A percentile compares a stretch with the other conserved stretches of the same genome.
phyloP scores from a whole-genome alignment of 2,797 vertebrate genomes.

The Galaxias olidus region DNA sequence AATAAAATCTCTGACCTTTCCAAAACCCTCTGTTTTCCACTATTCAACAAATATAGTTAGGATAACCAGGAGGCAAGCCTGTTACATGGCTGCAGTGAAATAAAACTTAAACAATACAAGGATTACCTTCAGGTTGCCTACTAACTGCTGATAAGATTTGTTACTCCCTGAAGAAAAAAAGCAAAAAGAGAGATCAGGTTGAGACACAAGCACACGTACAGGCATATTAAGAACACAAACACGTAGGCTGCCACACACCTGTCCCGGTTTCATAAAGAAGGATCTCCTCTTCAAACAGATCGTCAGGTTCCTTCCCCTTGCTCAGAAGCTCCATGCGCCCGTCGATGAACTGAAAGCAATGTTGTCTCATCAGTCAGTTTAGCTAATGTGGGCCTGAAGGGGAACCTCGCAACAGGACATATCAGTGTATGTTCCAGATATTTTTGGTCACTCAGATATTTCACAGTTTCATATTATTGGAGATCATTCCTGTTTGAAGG shows the following conservation, averaged over 20 bases:
- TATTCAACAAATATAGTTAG: not conserved
- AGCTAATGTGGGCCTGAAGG: not conserved
- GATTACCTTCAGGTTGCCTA: slow-evolving; percentile 85
- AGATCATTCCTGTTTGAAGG: no score
- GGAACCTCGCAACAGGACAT: no score
- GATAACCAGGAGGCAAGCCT: no score
- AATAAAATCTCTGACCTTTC: not conserved
- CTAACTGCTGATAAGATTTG: slow-evolving; percentile 83
- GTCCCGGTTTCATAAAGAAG: slow-evolving; percentile 66
- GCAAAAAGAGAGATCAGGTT: not conserved
- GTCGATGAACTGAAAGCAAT: slow-evolving; percentile 82
- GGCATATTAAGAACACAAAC: slow-evolving; percentile 1
- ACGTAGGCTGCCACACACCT: slow-evolving; percentile 62
- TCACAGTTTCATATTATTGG: no score
- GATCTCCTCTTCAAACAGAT: slow-evolving; percentile 88
- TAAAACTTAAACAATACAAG: not conserved
- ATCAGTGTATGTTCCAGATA: no score
- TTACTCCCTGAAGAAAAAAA: slow-evolving; percentile 59
- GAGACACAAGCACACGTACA: slow-evolving; percentile 1
- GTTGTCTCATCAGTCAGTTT: not conserved
- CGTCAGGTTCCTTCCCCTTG: slow-evolving; percentile 76
- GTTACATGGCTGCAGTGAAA: no score
- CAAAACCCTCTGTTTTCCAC: not conserved
- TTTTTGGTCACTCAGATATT: no score
- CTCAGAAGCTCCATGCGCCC: slow-evolving; percentile 82